Conservation (phyloP, 1,140 invertebrate species). For the Halictus rubicundus region DNA sequence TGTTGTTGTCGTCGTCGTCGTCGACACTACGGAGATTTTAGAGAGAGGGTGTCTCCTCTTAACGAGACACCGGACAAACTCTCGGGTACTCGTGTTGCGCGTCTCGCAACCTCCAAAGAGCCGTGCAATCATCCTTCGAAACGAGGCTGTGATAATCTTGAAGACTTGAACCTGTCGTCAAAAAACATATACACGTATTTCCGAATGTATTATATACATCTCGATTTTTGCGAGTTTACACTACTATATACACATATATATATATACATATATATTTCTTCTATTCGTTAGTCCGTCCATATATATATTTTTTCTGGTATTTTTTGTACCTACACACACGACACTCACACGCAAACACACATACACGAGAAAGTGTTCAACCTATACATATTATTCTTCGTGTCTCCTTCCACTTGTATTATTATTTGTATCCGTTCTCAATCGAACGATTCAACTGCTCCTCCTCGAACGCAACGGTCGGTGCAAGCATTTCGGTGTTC, state of each 20-base stretch:
- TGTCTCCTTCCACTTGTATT: not conserved
- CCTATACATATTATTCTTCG: not conserved
- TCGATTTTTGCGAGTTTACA: conserved; percentile 10
- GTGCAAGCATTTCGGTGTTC: not conserved
- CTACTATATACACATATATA: no score
- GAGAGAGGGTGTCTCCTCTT: conserved; percentile 14
- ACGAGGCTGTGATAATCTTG: conserved; percentile 62
- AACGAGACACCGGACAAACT: conserved; percentile 6
- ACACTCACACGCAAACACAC: no score
- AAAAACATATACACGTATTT: conserved; percentile 16
- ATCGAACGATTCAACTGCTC: not conserved
- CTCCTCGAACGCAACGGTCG: not conserved
- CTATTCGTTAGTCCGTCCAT: conserved; percentile 34
- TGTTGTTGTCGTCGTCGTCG: no score
- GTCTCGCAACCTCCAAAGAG: conserved; percentile 20
- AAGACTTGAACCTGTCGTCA: conserved; percentile 58
- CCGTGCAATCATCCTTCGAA: conserved; percentile 43
- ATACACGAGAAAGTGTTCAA: not conserved
- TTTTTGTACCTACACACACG: not conserved
- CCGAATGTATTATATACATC: conserved; percentile 1
- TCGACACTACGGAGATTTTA: conserved; percentile 31
- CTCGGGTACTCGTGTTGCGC: not conserved
- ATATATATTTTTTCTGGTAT: conserved; percentile 4
- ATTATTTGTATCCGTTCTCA: not conserved
- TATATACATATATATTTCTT: no score